Evolutionary conservation across 2,797 vertebrate species (phyloP), one percentile per base, ranked within the genome.

Genomic region (Sylvilagus floridanus): DNA sequence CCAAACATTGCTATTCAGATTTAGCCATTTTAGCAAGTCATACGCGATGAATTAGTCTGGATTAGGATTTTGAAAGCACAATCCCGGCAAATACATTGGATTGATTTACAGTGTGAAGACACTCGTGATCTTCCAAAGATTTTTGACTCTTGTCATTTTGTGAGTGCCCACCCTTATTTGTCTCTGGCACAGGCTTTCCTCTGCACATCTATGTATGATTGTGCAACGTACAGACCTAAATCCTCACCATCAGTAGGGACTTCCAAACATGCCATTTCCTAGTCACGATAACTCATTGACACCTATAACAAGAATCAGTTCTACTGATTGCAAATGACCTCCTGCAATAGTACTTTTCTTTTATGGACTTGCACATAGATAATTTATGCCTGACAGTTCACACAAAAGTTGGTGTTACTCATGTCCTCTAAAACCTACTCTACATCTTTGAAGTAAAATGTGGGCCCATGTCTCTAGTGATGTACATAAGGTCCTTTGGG

Each of bases 341-440:
- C 35, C 5, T 89, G 14, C 5, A 37, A 69, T 81, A 62, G 10
- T 84, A 4, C n/a, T 35, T 30, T 82, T 37, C 12, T 89, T 47
- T 32, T 68, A 72, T 85, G 26, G 57, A n/a, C 77, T 72, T 92
- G 76, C n/a, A 78, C 28, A 37, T 30, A 63, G 16, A 24, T 32
- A 63, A 47, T 2, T 42, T 75, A 12, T 69, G 28, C 7, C 30
- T 84, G 9, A 68, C 4, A 92, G 8, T 42, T 79, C 42, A 42
- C 54, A 30, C 62, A 42, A 66, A 93, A 93, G n/a, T 7, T 75
- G 86, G 42, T 73, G 42, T 28, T 62, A 22, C 28, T 32, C 21
- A 37, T 60, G 35, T 37, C 52, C 72, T 92, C 75, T 65, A 79
- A 90, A 87, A 42, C 73, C 12, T 69, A 52, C 12, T 84, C 26